Evolutionary conservation across 1,140 invertebrate species (phyloP), one percentile per base, ranked within the genome.

Genomic region (Saccostrea echinata): DNA sequence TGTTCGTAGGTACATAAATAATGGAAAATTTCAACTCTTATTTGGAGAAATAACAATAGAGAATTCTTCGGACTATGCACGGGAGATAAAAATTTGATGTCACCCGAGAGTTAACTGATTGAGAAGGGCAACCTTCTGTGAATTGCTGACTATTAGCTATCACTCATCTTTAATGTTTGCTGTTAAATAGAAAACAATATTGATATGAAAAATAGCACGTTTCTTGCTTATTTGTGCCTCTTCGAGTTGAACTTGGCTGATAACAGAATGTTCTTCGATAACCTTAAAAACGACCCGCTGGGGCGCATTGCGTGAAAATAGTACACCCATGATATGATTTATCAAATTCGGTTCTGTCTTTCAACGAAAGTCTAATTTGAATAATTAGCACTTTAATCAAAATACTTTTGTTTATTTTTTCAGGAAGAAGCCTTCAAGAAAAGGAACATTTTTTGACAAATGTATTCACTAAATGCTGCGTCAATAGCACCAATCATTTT

Each of bases 181-280:
- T 76, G 68, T 76, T 76, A 76, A 76, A 33, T 27, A 76, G 68
- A 76, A 76, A 76, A 76, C 68, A 76, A 76, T 76, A 76, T 76
- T 76, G 68, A 76, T 76, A 76, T 76, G 68, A 76, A 76, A 76
- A 76, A 76, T 76, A 76, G 68, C 68, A 76, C 68, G 68, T 76
- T 76, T 76, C 68, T 76, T 76, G 68, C 68, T 76, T 76, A 76
- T 76, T 76, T 76, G 68, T 30, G 68, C 68, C 68, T 76, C 68
- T 76, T 76, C 68, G 68, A 13, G 24, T 76, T 76, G 81, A 53
- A 83, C 81, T 51, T 33, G 35, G 4, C 81, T 51, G 81, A 83
- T 83, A 83, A 83, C 81, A 53, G 30, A 83, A 27, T 83, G 81
- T 53, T 83, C 52, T 51, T 83, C 27, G 81, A 83, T 83, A 83